Base-by-base conservation (phyloP, 37 sponge, comb jelly and placozoan species). In the Hormiphora californensis region DNA sequence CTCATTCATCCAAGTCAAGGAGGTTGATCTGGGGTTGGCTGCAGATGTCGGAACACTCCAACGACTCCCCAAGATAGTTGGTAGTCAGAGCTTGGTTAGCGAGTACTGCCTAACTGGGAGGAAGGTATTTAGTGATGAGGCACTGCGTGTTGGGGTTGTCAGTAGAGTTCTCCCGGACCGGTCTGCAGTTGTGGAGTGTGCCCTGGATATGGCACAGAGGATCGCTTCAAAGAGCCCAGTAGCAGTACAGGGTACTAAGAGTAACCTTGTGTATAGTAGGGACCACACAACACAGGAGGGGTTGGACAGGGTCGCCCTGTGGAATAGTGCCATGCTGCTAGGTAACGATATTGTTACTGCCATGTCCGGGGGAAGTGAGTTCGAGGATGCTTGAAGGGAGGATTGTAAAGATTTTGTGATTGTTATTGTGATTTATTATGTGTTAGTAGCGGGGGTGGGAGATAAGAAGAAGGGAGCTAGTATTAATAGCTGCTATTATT, bases 21-120 rank as follows among this genome's bases (percentile, higher is more conserved):
- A 97, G 65, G 92, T 97, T 8, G 98, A 94, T 43, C 54, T 97
- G 15, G 98, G 98, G 11, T 33, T 97, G 30, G 92, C 89, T 1
- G 98, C 98, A 5, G 98, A 97, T 61, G 89, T 97, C 25, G 98
- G 98, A 17, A 94, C 94, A 0, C 63, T 97, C n/a, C 98, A 97
- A 89, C 67, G 98, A 44, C 88, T 97, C 37, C 94, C 94, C 1
- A 94, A 94, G 69, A 69, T 94, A 11, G 90, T 94, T 4, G 98
- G 98, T 0, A 93, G 92, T 32, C 87, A 90, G 55, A 93, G 92
- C 88, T 90, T 30, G 0, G 86, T 87, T 0, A 55, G 40, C 39
- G 86, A 55, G 86, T 86, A 55, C 61, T 54, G 54, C 21, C 34
- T 53, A 5, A 54, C 68, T 9, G 63, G 41, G 1, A 1, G 63